A percentile compares a stretch with the other conserved stretches of the same genome.
Evolutionary conservation across 2,888 invertebrate genomes (phyloP).

Genomic region (Syritta pipiens): DNA sequence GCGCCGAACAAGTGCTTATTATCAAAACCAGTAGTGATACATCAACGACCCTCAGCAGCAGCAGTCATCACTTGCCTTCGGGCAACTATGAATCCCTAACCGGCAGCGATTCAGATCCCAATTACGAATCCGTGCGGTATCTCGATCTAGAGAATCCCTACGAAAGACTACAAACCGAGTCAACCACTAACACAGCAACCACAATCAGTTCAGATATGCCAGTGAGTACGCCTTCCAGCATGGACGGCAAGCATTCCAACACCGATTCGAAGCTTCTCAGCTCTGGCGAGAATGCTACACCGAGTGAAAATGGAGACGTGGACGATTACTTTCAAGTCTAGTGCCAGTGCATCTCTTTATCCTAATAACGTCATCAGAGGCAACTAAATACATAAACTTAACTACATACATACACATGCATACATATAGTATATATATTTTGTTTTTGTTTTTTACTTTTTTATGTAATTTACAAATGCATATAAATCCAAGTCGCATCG

Average conservation of each 20-base stretch:
- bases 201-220: constrained; percentile 63
- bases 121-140: constrained; percentile 90
- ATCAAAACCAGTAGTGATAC: constrained; percentile 72
- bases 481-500: too few relatives aligned
- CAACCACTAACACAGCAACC: constrained; percentile 69
- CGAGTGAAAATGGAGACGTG: constrained; percentile 75
- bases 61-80: constrained; percentile 81
- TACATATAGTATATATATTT: background rate
- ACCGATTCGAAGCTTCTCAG: constrained; percentile 52
- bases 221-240: constrained; percentile 56
- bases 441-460: too few relatives aligned
- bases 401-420: constrained; percentile 6
- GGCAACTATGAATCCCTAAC: constrained; percentile 90
- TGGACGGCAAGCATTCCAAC: constrained; percentile 50
- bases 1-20: constrained; percentile 58
- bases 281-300: constrained; percentile 58
- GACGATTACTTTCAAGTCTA: constrained; percentile 80
- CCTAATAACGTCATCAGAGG: constrained; percentile 62
- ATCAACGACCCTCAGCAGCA: constrained; percentile 73
- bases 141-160: constrained; percentile 86
- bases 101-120: constrained; percentile 89
- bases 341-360: constrained; percentile 52
- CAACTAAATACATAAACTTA: constrained; percentile 47
- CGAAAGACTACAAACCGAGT: constrained; percentile 81
- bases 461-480: too few relatives aligned